These are phyloP conservation scores for Ameiurus melas DNA, from an alignment of 2,113 vertebrate species.

Conservation along the genomic window DNA sequence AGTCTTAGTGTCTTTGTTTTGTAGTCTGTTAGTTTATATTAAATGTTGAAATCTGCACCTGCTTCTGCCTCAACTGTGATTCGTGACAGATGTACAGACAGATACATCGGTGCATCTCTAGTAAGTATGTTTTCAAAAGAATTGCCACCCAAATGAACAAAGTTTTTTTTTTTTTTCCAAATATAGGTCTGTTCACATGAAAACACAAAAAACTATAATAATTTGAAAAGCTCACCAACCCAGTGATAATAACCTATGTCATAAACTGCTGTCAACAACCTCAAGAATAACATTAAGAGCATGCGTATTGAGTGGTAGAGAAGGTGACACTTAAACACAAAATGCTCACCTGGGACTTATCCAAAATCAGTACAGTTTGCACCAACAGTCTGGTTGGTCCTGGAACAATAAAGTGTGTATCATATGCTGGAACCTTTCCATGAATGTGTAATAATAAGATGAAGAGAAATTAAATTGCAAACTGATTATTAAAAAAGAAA, in stretches of 20 bases:
- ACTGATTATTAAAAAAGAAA: not conserved
- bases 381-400: not conserved
- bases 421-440: not conserved
- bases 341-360: not conserved
- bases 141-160: not conserved
- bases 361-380: not conserved
- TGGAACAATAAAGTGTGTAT: not conserved
- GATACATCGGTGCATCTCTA: too few relatives aligned
- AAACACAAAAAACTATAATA: not conserved
- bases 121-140: not conserved
- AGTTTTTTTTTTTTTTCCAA: not conserved
- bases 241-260: not conserved
- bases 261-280: not conserved
- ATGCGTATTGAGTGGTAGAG: not conserved
- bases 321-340: not conserved
- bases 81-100: too few relatives aligned
- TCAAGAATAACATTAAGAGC: not conserved
- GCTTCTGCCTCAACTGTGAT: too few relatives aligned
- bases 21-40: too few relatives aligned
- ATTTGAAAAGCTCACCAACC: not conserved
- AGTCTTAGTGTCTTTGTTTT: too few relatives aligned
- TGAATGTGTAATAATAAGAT: not conserved
- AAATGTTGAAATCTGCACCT: too few relatives aligned
- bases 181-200: not conserved
- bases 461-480: not conserved